Evolutionary conservation across 2,888 invertebrate species (phyloP).

Genomic region (Sphinx pinastri): DNA sequence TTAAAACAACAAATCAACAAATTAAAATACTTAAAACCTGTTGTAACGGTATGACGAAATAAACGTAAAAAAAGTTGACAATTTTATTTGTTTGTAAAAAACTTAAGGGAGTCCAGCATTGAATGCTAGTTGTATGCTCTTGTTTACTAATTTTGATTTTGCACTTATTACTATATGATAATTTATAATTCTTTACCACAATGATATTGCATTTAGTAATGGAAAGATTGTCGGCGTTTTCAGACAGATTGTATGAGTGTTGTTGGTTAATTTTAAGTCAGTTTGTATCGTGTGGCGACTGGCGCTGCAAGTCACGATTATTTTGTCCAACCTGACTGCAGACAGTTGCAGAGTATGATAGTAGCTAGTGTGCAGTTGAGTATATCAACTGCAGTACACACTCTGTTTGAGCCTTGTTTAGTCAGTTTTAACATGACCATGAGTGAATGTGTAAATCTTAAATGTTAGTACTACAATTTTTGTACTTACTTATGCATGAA

Average conservation of each 20-base stretch:
- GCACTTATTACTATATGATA: background rate
- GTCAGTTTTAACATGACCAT: background rate
- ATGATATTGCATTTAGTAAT: constrained; percentile 16
- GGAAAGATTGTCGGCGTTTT: background rate
- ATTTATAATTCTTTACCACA: background rate
- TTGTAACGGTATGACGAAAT: background rate
- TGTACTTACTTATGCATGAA: constrained; percentile 18
- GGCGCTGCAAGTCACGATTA: too few relatives aligned
- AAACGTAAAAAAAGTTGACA: too few relatives aligned
- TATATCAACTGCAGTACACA: too few relatives aligned
- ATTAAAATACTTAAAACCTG: background rate
- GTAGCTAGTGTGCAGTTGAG: too few relatives aligned
- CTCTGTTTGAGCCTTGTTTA: background rate
- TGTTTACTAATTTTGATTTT: background rate
- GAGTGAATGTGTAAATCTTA: background rate
- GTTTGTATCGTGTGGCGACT: too few relatives aligned
- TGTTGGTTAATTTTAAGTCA: too few relatives aligned
- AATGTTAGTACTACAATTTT: constrained; percentile 6
- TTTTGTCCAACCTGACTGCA: too few relatives aligned
- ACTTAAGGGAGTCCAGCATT: background rate
- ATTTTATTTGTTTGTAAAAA: background rate
- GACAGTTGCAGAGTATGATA: too few relatives aligned
- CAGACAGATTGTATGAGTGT: background rate
- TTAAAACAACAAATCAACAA: too few relatives aligned
- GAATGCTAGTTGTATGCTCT: constrained; percentile 4